Percentiles rank a stretch among this genome's conserved stretches.
These are phyloP conservation scores for Dendropsophus ebraccatus DNA, from an alignment of 2,113 vertebrate species.

Conservation along the genomic window DNA sequence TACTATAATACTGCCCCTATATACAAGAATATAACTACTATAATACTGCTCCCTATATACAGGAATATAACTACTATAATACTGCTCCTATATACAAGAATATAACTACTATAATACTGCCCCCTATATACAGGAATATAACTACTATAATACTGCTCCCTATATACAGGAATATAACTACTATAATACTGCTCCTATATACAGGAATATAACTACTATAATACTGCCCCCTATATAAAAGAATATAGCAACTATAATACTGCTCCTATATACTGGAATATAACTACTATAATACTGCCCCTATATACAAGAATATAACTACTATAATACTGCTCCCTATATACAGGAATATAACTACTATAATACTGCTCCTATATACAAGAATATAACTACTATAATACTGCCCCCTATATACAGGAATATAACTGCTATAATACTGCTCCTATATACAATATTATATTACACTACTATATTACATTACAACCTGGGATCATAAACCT, in stretches of 20 bases:
- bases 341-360: conserved; percentile 7
- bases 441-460: not conserved
- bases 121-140: too few relatives aligned
- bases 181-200: conserved; percentile 6
- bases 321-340: conserved; percentile 6
- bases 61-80: too few relatives aligned
- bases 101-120: too few relatives aligned
- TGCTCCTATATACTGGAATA: too few relatives aligned
- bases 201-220: conserved; percentile 12
- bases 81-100: too few relatives aligned
- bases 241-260: not conserved
- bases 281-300: not conserved
- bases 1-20: too few relatives aligned
- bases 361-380: not conserved
- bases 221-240: not conserved
- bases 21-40: too few relatives aligned
- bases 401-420: not conserved
- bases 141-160: not conserved
- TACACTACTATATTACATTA: conserved; percentile 31
- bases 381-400: conserved; percentile 17
- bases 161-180: conserved; percentile 6
- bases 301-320: conserved; percentile 6
- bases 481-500: conserved; percentile 14
- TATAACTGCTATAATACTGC: conserved; percentile 23
- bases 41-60: too few relatives aligned